Percentiles rank a stretch among this genome's conserved stretches.
These are phyloP conservation scores for Acanthurus tractus DNA, from an alignment of 2,797 vertebrate species.

Conservation along the genomic window DNA sequence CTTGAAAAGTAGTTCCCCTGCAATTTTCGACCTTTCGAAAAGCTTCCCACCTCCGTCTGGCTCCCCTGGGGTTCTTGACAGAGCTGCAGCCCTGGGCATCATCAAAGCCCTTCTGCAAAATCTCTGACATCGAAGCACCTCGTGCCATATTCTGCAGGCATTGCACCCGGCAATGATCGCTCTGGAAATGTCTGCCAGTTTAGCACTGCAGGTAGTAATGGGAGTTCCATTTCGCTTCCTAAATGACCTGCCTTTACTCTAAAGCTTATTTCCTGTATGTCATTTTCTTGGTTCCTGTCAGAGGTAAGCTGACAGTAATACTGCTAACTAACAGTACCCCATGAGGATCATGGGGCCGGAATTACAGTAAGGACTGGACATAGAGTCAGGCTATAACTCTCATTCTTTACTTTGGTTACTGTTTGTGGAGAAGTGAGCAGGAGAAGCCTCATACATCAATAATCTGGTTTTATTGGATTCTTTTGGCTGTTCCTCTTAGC, in stretches of 20 bases:
- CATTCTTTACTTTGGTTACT: not conserved
- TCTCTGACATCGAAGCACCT: conserved; percentile 57
- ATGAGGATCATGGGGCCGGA: conserved; percentile 34
- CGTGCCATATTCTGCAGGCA: conserved; percentile 58
- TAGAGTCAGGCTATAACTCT: conserved; percentile 9
- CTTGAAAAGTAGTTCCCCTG: conserved; percentile 52
- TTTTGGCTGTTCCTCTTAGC: conserved; percentile 5
- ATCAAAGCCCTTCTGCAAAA: conserved; percentile 67
- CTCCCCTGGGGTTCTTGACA: conserved; percentile 61
- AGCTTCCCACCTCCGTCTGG: conserved; percentile 43
- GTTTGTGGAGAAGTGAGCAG: not conserved
- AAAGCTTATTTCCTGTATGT: conserved; percentile 56
- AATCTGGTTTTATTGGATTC: not conserved
- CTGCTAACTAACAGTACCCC: conserved; percentile 62
- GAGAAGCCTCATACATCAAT: not conserved
- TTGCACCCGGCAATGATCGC: conserved; percentile 57
- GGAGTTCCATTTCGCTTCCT: conserved; percentile 62
- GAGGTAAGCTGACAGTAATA: conserved; percentile 65
- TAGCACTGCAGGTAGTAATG: conserved; percentile 78
- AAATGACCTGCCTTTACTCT: conserved; percentile 61
- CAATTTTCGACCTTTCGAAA: conserved; percentile 61
- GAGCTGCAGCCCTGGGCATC: conserved; percentile 52
- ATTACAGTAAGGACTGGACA: conserved; percentile 41
- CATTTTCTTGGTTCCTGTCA: conserved; percentile 61
- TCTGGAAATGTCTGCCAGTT: conserved; percentile 66